phyloP scores from a whole-genome alignment of 2,888 invertebrate genomes.

The Temnothorax ravouxi region DNA sequence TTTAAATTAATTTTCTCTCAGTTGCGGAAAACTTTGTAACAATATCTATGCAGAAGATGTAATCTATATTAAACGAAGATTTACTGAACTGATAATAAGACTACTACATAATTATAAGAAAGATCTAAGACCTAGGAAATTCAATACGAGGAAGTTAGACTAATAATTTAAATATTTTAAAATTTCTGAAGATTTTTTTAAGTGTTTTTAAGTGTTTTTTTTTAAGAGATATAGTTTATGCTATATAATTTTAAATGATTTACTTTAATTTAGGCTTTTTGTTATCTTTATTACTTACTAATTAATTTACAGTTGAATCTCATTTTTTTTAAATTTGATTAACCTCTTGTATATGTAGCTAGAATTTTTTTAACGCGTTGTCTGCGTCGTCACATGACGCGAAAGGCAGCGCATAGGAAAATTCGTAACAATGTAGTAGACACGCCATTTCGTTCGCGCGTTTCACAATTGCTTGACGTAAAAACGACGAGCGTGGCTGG shows the following conservation, averaged over 20 bases:
- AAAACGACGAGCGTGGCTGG: slow-evolving; percentile 19
- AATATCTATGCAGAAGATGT: not conserved
- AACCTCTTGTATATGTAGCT: not conserved
- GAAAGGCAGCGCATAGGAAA: not conserved
- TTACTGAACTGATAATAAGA: not conserved
- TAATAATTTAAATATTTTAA: not conserved
- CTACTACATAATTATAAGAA: not conserved
- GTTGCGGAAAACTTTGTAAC: not conserved
- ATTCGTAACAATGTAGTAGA: slow-evolving; percentile 23
- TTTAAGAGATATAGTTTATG: not conserved
- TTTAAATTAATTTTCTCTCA: not conserved
- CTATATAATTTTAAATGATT: not conserved
- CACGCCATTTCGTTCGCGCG: slow-evolving; percentile 3
- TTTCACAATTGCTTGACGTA: slow-evolving; percentile 9
- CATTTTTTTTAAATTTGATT: slow-evolving; percentile 6
- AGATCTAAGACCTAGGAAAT: not conserved
- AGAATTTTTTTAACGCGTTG: not conserved
- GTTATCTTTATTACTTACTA: not conserved
- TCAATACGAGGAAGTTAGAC: not conserved
- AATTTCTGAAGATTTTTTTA: not conserved
- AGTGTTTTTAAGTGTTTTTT: not conserved
- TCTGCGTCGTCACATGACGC: not conserved
- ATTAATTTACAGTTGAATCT: not conserved
- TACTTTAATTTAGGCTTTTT: not conserved
- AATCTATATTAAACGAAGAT: not conserved